A percentile compares a stretch with the other conserved stretches of the same genome.
Conservation (phyloP, 2,113 vertebrate genomes). For the Sinocyclocheilus rhinocerous region DNA sequence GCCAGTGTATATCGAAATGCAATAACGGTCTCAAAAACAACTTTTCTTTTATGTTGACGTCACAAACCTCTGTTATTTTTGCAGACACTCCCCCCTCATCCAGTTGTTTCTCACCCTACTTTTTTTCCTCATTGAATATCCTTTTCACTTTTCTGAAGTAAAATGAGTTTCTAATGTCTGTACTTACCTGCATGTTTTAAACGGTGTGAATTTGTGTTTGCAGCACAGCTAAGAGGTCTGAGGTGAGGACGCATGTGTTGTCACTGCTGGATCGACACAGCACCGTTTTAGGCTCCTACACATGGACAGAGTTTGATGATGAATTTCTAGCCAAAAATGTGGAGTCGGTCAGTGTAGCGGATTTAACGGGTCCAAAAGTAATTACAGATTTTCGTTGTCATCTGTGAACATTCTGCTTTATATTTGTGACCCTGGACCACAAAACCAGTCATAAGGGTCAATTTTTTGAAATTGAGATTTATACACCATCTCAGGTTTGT, state of each 20-base stretch:
- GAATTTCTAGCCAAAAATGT: slow-evolving; percentile 86
- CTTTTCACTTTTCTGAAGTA: neutral
- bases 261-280: slow-evolving; percentile 85
- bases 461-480: too few species aligned
- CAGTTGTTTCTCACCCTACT: too few species aligned
- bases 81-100: too few species aligned
- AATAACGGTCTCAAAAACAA: too few species aligned
- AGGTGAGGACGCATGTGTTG: slow-evolving; percentile 78
- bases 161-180: neutral
- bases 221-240: slow-evolving; percentile 84
- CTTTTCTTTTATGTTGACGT: too few species aligned
- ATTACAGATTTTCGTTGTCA: slow-evolving; percentile 60
- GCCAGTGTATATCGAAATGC: too few species aligned
- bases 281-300: slow-evolving; percentile 87
- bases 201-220: neutral
- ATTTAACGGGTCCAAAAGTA: slow-evolving; percentile 76
- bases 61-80: too few species aligned
- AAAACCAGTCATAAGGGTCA: too few species aligned
- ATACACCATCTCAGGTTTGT: too few species aligned
- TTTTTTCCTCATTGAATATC: too few species aligned
- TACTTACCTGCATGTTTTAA: neutral
- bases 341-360: slow-evolving; percentile 84
- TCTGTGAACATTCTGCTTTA: neutral
- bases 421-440: too few species aligned
- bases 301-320: slow-evolving; percentile 93